Conservation (phyloP, 2,888 invertebrate species). For the Stenurella melanura region DNA sequence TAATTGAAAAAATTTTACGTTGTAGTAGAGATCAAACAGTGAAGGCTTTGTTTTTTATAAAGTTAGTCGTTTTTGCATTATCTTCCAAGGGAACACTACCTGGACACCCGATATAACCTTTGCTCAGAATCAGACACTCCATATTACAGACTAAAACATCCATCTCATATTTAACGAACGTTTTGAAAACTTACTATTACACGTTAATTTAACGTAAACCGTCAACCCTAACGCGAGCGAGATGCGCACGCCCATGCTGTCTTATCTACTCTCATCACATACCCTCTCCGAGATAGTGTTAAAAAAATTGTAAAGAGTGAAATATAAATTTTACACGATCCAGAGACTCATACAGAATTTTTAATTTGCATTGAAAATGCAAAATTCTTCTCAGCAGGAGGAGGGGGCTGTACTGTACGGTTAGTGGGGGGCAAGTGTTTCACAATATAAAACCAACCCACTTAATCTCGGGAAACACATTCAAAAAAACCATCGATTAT, state of each 20-base stretch:
- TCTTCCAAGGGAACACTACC: too few relatives aligned
- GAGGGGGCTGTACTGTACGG: not conserved
- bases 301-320: conserved; percentile 65
- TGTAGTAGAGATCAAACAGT: too few relatives aligned
- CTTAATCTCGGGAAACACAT: not conserved
- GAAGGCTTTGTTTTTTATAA: too few relatives aligned
- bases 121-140: too few relatives aligned
- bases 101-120: too few relatives aligned
- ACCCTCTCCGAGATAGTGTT: conserved; percentile 65
- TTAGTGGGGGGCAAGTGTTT: conserved; percentile 57
- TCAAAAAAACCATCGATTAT: conserved; percentile 13
- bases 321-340: conserved; percentile 70
- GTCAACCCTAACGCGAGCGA: not conserved
- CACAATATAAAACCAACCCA: conserved; percentile 62
- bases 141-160: too few relatives aligned
- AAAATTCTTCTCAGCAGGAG: conserved; percentile 40
- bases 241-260: conserved; percentile 43
- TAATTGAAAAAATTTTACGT: too few relatives aligned
- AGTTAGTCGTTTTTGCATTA: too few relatives aligned
- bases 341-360: conserved; percentile 67
- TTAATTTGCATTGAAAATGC: conserved; percentile 60
- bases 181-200: too few relatives aligned
- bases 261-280: conserved; percentile 68
- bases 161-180: too few relatives aligned
- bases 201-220: not conserved